These are phyloP conservation scores for Pecten maximus DNA, from an alignment of 2,888 invertebrate species.

Conservation along the genomic window DNA sequence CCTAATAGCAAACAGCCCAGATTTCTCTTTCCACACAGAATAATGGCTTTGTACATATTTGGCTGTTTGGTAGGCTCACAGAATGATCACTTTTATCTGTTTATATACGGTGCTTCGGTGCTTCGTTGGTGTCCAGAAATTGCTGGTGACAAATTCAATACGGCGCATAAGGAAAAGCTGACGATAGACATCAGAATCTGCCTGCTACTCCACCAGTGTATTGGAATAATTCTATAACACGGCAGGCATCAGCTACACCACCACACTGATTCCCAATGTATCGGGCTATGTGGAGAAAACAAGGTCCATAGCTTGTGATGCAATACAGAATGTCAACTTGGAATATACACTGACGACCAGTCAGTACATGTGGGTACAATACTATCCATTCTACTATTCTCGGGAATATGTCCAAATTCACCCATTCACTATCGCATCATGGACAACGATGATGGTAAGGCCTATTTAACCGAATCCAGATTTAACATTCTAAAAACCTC, in stretches of 20 bases:
- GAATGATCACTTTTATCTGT: neutral
- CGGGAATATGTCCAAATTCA: neutral
- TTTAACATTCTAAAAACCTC: slow-evolving; percentile 14
- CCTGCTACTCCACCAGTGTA: neutral
- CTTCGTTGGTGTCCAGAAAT: neutral
- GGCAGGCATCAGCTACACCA: too few species aligned
- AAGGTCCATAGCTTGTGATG: neutral
- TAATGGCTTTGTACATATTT: neutral
- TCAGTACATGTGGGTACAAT: neutral
- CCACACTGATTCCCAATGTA: too few species aligned
- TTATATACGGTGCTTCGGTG: too few species aligned
- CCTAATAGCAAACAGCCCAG: neutral
- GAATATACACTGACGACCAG: neutral
- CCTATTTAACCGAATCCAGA: slow-evolving; percentile 19
- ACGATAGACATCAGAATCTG: neutral
- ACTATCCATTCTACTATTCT: neutral
- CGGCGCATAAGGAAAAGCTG: too few species aligned
- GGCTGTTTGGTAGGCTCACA: neutral
- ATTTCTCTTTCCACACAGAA: neutral
- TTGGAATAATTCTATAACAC: neutral
- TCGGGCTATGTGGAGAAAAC: neutral
- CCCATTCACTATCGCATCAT: neutral
- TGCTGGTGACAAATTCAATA: neutral
- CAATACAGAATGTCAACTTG: too few species aligned
- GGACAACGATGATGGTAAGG: neutral